Evolutionary conservation across 2,888 invertebrate genomes (phyloP), one percentile per base, ranked within the genome.

Genomic region (Clostera curtula): DNA sequence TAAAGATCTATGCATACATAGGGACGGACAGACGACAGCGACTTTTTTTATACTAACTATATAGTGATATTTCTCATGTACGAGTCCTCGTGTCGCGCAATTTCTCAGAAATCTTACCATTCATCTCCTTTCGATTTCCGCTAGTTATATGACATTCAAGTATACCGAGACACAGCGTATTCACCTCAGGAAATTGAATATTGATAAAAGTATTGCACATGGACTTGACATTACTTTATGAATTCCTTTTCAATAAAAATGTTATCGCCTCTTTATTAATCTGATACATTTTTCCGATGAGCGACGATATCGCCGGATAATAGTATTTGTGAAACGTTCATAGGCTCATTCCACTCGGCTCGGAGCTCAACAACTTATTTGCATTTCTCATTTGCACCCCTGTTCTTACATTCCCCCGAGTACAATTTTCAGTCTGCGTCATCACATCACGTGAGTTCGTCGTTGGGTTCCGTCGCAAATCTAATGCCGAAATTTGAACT

Each of bases 371-470:
- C 68, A 65, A 60, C 64, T 58, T 70, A 79, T 79, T 79, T 79
- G 73, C 76, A 79, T 76, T 73, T 79, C 75, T 75, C 75, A 79
- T 79, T 76, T 77, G 64, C 71, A 57, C 68, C 74, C 72, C 70
- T 63, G 67, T 54, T 60, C 60, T 59, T 59, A 57, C 53, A 54
- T 46, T 68, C 72, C 62, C 68, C 48, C 43, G 68, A 51, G 72
- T 56, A 62, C 64, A 67, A 74, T 75, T 69, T 71, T 62, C 68
- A 63, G 58, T 65, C 48, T 45, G 47, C 58, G 56, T 51, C n/a
- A n/a, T n/a, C n/a, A n/a, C n/a, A n/a, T n/a, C 54, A 56, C 54
- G 49, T 49, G 45, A 56, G 52, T 43, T 46, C 51, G 39, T 58
- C 57, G 59, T 60, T 55, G 57, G 49, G 54, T 51, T 47, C 54